Evolutionary conservation across 2,888 invertebrate genomes (phyloP), one percentile per base, ranked within the genome.

Genomic region (Druceiella hillmani): DNA sequence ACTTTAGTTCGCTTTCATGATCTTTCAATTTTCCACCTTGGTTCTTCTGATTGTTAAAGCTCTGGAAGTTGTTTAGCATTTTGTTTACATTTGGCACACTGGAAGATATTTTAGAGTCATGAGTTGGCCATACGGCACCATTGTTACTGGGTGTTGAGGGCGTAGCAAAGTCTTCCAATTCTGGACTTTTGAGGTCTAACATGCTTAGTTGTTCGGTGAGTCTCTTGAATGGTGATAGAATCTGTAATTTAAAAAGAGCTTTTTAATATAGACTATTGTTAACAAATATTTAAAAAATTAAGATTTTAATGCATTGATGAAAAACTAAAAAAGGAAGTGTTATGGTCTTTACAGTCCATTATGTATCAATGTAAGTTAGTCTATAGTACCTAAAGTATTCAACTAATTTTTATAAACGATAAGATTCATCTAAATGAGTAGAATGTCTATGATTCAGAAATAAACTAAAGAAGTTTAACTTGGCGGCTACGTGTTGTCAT

Each of bases 191-290:
- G 2, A 82, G 55, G 47, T 87, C 86, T 41, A 85, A 75, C 29
- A 77, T 69, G 42, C 79, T 81, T 10, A 88, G 60, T 54, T 87
- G 87, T 52, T 87, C 86, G 0, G 87, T 86, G 13, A 88, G 79
- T 20, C 83, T 77, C 52, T 83, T 78, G 58, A 87, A 83, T 1
- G 86, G 83, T 1, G 86, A 81, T 50, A 85, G 64, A 0, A 78
- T 72, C 63, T 80, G 65, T 15, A 55, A 58, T 40, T 16, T 26
- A 25, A 30, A 12, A 36, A 26, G 2, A 32, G n/a, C n/a, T n/a
- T n/a, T n/a, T n/a, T 11, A 13, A 11, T 30, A 4, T 13, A 11
- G 3, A 12, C 28, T 3, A 34, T 17, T 16, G 12, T 13, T 9
- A 4, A 24, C 26, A 16, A n/a, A 22, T 14, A n/a, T 17, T 15